Percentiles rank a stretch among this genome's conserved stretches.
Conservation (phyloP, 2,888 invertebrate species). For the Drosophila falleni region DNA sequence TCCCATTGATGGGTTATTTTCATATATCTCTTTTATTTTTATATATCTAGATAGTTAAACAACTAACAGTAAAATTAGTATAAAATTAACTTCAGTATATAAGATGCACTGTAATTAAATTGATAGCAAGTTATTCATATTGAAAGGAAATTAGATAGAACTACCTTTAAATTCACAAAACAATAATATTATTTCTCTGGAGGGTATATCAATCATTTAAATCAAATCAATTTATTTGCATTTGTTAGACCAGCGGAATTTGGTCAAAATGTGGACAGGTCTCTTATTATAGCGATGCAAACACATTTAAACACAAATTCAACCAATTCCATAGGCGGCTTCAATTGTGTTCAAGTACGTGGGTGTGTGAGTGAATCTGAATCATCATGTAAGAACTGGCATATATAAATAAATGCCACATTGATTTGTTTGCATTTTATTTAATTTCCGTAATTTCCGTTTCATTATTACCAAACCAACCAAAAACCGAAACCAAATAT, state of each 20-base stretch:
- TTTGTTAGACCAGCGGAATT: slow-evolving; percentile 17
- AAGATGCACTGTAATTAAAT: too few relatives aligned
- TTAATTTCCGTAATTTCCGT: slow-evolving; percentile 82
- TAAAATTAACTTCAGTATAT: too few relatives aligned
- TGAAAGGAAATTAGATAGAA: not conserved
- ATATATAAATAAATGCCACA: slow-evolving; percentile 69
- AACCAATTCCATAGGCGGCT: slow-evolving; percentile 10
- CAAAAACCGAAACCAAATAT: slow-evolving; percentile 67
- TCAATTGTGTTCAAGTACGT: slow-evolving; percentile 7
- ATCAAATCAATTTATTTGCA: slow-evolving; percentile 12
- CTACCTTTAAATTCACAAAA: not conserved
- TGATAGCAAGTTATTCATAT: too few relatives aligned
- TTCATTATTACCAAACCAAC: slow-evolving; percentile 79
- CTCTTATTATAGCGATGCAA: slow-evolving; percentile 26
- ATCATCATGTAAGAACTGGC: slow-evolving; percentile 26
- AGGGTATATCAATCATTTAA: slow-evolving; percentile 21
- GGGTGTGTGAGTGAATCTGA: slow-evolving; percentile 20
- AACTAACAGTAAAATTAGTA: too few relatives aligned
- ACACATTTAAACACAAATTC: slow-evolving; percentile 11
- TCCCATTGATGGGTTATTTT: too few relatives aligned
- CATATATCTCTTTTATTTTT: too few relatives aligned
- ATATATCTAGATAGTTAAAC: too few relatives aligned
- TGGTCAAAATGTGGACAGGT: slow-evolving; percentile 33
- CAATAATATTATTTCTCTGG: slow-evolving; percentile 5
- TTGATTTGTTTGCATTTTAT: slow-evolving; percentile 82